Evolutionary conservation across 2,888 invertebrate genomes (phyloP).

Genomic region (Listrodromus nycthemerus): DNA sequence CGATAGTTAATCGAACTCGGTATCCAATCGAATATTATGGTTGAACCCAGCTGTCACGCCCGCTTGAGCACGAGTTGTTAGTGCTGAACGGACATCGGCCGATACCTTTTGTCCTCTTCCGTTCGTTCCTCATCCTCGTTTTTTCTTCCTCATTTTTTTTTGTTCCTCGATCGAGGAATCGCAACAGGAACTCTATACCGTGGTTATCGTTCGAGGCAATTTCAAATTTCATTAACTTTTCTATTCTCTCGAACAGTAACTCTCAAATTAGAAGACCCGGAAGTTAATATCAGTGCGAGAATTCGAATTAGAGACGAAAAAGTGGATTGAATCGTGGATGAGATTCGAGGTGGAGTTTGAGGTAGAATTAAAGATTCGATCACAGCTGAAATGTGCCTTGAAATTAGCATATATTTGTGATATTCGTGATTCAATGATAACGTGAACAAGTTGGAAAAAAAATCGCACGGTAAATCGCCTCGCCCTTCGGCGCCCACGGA

Average conservation of each 20-base stretch:
- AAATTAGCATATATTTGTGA: no score
- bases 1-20: constrained; percentile 76
- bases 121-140: neutral
- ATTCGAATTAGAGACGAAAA: no score
- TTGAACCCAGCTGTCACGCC: constrained; percentile 80
- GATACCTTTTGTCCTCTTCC: constrained; percentile 20
- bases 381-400: no score
- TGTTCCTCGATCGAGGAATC: constrained; percentile 1
- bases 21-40: constrained; percentile 79
- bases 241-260: neutral
- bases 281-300: no score
- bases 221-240: neutral
- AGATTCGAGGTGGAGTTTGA: no score
- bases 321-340: no score
- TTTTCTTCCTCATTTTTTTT: neutral
- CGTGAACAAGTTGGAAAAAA: no score
- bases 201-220: neutral
- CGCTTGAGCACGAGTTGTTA: constrained; percentile 73
- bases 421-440: no score
- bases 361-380: no score
- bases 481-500: no score
- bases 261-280: neutral
- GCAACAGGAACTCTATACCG: neutral
- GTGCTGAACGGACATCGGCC: constrained; percentile 37
- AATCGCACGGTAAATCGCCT: no score